phyloP scores from a whole-genome alignment of 2,888 invertebrate genomes.

The Phymatocera aterrima region DNA sequence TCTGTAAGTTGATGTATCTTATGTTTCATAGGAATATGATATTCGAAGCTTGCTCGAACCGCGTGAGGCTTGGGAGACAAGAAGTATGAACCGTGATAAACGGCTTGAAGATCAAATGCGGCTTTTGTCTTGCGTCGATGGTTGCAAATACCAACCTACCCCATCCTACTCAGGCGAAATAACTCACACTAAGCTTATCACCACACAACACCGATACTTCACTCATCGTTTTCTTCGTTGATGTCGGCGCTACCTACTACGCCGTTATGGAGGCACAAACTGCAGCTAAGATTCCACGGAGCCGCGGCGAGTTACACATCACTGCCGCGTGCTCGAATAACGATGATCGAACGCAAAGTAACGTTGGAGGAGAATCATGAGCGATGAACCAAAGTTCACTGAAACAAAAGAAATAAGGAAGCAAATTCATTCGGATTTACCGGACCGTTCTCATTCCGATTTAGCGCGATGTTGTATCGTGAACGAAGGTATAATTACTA shows the following conservation, averaged over 20 bases:
- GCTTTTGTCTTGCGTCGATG: slow-evolving; percentile 11
- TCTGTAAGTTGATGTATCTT: neutral
- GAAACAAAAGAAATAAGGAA: neutral
- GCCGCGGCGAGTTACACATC: neutral
- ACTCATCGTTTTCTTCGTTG: neutral
- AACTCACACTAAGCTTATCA: slow-evolving; percentile 10
- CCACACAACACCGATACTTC: neutral
- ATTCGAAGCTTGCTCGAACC: neutral
- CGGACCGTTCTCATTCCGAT: neutral
- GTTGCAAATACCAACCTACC: neutral
- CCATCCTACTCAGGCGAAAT: too few species aligned
- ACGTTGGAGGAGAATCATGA: neutral
- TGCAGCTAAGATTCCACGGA: neutral
- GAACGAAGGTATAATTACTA: neutral
- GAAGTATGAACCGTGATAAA: slow-evolving; percentile 1
- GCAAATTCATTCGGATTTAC: neutral
- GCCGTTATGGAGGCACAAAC: too few species aligned
- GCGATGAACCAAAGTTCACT: neutral
- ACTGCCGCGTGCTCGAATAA: neutral
- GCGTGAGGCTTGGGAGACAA: neutral
- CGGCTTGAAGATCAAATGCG: slow-evolving; percentile 2
- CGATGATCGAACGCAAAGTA: neutral
- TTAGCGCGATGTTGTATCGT: neutral
- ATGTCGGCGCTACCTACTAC: neutral
- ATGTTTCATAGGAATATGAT: neutral